Evolutionary conservation across 1,140 invertebrate species (phyloP), one percentile per base, ranked within the genome.

Genomic region (Drosophila suzukii): DNA sequence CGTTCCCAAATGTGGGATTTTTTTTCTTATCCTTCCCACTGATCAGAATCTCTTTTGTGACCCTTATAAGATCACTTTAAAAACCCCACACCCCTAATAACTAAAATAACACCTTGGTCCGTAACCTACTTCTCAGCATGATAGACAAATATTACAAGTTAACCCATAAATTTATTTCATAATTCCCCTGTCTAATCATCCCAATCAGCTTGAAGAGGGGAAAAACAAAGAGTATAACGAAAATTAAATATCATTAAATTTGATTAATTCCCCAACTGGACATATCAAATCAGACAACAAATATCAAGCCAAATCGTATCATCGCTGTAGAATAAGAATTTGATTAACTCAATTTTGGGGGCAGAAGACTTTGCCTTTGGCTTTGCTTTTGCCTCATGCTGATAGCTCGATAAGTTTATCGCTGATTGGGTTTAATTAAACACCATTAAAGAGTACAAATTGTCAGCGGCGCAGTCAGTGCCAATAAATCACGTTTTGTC

Each of bases 351-450:
- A 58, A 36, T 34, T 71, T 71, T 57, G 30, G 11, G 58, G 47
- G 46, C 41, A 20, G 46, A 41, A 53, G 70, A 75, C 49, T 54
- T 62, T 66, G 70, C 63, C 60, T 63, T 78, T 66, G 70, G 61
- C 60, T 63, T 75, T 34, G 32, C 32, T 3, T 34, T 34, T 72
- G 71, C 61, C 75, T 76, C 75, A 60, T 81, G 83, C 83, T 88
- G 82, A 88, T 89, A 88, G 63, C 57, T 68, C 43, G 62, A 83
- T 86, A 15, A 49, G 39, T 43, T 74, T 88, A 88, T 88, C 83
- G 73, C 81, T 88, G 84, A 89, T 89, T 89, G 81, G 77, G 55
- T 84, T 89, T 89, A 89, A 89, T 89, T 89, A 89, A 89, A 89
- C 84, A 81, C 81, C 74, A 89, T 90, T 89, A 89, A 89, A 75